Base-by-base conservation (phyloP, 2,888 invertebrate species). In the Noctua janthina region DNA sequence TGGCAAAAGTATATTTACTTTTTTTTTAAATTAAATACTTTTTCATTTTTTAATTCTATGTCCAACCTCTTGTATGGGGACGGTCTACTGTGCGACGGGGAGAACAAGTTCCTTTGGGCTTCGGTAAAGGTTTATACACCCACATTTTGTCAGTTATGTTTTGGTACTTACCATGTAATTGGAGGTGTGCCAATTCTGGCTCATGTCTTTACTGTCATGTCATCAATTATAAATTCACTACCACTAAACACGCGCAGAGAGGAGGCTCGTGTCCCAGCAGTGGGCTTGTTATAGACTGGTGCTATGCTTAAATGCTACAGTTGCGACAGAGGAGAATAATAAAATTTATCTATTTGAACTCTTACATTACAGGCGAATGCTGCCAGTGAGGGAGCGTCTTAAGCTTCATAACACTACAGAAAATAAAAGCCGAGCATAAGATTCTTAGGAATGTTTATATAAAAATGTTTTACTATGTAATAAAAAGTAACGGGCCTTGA, bases 361-460 rank as follows among this genome's bases (percentile, higher is more conserved):
- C 20, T 10, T 35, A 15, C 62, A 62, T 29, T 29, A 29, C 39
- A 66, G 35, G 20, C 39, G 5, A 66, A 11, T 39, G 62, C 23
- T 56, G 3, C 7, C 59, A 29, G 29, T 29, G 62, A 13, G 15
- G 6, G 15, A 15, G 29, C 17, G 5, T 49, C 49, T 49, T 46
- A 13, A 15, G 49, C 15, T 29, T 13, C 20, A 29, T 56, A 35
- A 10, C 35, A 46, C 35, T 23, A 35, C 35, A 76, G 23, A 74
- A 23, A 20, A 43, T 29, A 7, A 54, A 11, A 66, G 4, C 2
- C 7, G 15, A 54, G 46, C 29, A 8, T 20, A 56, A 39, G 2
- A 78, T 81, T 81, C 71, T 23, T 56, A 23, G n/a, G 11, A 49
- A 46, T 0, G 56, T 49, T n/a, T 77, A 51, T 77, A 64, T 66